A percentile compares a stretch with the other conserved stretches of the same genome.
phyloP scores from a whole-genome alignment of 2,113 vertebrate genomes.

The Microcebus jonahi region DNA sequence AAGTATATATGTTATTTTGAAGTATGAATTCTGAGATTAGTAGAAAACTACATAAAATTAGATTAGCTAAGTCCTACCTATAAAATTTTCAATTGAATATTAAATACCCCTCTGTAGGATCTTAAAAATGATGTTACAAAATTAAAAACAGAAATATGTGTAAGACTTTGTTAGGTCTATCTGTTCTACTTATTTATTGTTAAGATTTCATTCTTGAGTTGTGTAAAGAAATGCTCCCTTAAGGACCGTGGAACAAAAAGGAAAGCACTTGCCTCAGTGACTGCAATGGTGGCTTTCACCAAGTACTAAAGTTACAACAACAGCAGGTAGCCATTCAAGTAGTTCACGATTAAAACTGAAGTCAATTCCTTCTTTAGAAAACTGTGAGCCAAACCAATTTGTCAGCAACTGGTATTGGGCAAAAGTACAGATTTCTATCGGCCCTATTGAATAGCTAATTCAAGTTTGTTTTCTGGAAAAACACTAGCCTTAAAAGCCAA shows the following conservation, averaged over 20 bases:
- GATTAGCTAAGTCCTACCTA: background rate
- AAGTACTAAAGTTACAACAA: conserved; percentile 78
- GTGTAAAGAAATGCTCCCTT: conserved; percentile 43
- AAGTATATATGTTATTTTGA: conserved; percentile 46
- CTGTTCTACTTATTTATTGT: conserved; percentile 41
- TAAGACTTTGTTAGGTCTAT: background rate
- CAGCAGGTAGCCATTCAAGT: conserved; percentile 87
- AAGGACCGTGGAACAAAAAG: conserved; percentile 29
- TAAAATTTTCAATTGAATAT: conserved; percentile 38
- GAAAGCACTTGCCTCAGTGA: conserved; percentile 65
- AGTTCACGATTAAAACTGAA: conserved; percentile 85
- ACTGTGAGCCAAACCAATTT: conserved; percentile 89
- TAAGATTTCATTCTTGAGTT: background rate
- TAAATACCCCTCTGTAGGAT: conserved; percentile 37
- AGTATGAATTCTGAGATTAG: conserved; percentile 51
- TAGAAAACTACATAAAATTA: conserved; percentile 64
- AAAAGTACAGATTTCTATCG: conserved; percentile 89
- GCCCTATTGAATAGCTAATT: conserved; percentile 89
- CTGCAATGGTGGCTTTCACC: conserved; percentile 66
- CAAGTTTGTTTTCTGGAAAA: conserved; percentile 90
- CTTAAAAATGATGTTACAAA: conserved; percentile 25
- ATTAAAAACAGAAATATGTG: background rate
- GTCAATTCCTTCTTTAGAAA: conserved; percentile 88
- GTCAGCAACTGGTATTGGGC: conserved; percentile 89
- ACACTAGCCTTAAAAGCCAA: conserved; percentile 89